phyloP scores from a whole-genome alignment of 2,113 vertebrate genomes.

The Odobenus rosmarus region DNA sequence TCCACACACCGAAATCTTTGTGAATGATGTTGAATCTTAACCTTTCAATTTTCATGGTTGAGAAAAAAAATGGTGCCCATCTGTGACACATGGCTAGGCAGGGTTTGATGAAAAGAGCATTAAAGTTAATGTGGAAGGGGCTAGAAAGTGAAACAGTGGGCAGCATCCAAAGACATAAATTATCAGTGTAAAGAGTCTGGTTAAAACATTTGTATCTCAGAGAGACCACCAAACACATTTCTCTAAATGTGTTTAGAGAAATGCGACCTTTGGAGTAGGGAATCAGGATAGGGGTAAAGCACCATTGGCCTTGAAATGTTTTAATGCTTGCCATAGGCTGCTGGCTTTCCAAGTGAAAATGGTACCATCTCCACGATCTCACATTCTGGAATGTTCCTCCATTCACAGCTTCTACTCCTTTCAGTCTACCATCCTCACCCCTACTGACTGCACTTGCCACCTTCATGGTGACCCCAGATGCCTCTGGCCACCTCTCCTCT shows the following conservation, averaged over 20 bases:
- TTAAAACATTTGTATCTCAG: neutral
- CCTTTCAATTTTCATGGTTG: neutral
- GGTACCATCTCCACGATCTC: neutral
- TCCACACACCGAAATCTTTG: neutral
- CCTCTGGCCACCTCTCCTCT: neutral
- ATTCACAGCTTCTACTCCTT: neutral
- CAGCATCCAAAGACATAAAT: neutral
- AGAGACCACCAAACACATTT: neutral
- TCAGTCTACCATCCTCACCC: neutral
- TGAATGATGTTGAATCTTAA: neutral
- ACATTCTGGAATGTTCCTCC: constrained; percentile 8
- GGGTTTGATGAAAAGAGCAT: neutral
- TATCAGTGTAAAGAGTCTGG: too few species aligned
- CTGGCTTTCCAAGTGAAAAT: neutral
- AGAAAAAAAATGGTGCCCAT: neutral
- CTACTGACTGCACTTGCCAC: neutral
- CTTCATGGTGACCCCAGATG: neutral
- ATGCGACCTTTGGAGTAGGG: neutral
- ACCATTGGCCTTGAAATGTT: neutral
- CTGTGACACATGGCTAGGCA: neutral
- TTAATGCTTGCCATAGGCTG: neutral
- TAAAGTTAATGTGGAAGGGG: neutral
- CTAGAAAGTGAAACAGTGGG: neutral
- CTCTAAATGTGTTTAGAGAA: neutral
- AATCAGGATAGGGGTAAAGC: neutral